Conservation (phyloP, 2,113 vertebrate species). For the Calidris pygmaea region DNA sequence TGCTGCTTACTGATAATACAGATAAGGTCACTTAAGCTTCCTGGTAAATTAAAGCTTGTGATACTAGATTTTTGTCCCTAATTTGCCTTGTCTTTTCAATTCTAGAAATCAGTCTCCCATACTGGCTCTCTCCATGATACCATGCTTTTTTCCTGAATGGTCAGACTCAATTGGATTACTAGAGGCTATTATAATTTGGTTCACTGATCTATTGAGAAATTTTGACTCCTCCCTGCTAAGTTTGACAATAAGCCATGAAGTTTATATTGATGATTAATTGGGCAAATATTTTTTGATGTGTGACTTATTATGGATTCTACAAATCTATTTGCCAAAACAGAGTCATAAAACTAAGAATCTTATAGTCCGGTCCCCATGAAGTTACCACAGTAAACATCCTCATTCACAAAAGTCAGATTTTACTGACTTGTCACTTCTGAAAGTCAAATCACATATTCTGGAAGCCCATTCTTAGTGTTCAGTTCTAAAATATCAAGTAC, state of each 20-base stretch:
- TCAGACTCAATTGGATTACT: not conserved
- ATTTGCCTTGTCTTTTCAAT: not conserved
- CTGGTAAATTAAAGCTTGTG: not conserved
- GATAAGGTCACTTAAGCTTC: not conserved
- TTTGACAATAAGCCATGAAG: not conserved
- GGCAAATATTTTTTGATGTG: not conserved
- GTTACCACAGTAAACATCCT: not conserved
- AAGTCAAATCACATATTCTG: not conserved
- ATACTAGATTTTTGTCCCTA: not conserved
- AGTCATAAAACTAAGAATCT: not conserved
- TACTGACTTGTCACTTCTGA: not conserved
- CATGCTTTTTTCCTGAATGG: not conserved
- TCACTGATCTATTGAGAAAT: not conserved
- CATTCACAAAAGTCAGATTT: not conserved
- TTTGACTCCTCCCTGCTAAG: not conserved
- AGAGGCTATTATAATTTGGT: not conserved
- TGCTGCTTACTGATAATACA: not conserved
- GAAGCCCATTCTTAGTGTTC: not conserved
- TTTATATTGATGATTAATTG: not conserved
- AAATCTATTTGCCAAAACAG: not conserved
- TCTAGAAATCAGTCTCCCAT: not conserved
- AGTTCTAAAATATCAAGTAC: not conserved
- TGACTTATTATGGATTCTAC: not conserved
- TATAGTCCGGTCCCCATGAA: not conserved
- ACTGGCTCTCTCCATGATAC: not conserved